These are phyloP conservation scores for Sebastes baramenuke DNA, from an alignment of 2,797 vertebrate genomes.

Conservation along the genomic window DNA sequence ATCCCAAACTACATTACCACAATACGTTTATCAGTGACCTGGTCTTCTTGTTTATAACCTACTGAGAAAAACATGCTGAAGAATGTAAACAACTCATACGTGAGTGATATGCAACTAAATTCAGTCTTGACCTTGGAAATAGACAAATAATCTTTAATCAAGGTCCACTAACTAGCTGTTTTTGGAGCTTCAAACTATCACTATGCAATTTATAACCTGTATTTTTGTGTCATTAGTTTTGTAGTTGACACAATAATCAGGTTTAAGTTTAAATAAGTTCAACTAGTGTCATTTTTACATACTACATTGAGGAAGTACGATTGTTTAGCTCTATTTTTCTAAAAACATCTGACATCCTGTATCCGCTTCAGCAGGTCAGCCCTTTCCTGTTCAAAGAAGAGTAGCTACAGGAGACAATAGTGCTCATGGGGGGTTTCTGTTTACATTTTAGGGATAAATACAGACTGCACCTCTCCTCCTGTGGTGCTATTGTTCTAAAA, in stretches of 20 bases:
- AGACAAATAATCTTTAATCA: neutral
- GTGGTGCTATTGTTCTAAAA: slow-evolving; percentile 51
- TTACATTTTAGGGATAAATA: neutral
- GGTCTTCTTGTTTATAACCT: too few species aligned
- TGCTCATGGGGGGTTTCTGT: slow-evolving; percentile 4
- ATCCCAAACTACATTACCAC: neutral
- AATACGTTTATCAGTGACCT: too few species aligned
- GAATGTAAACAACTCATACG: neutral
- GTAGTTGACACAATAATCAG: neutral
- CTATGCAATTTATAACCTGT: neutral
- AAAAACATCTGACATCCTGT: slow-evolving; percentile 48
- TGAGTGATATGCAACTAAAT: neutral
- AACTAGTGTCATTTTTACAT: neutral
- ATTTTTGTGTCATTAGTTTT: neutral
- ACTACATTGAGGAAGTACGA: neutral
- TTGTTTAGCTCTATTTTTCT: slow-evolving; percentile 18
- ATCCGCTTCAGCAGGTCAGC: slow-evolving; percentile 30
- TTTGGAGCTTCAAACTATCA: neutral
- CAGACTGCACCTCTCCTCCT: slow-evolving; percentile 4
- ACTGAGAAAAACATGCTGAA: neutral
- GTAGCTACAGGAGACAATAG: slow-evolving; percentile 42
- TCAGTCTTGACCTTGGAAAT: neutral
- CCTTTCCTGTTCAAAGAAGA: slow-evolving; percentile 63
- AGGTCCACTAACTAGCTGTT: neutral
- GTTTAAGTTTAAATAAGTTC: neutral